These are phyloP conservation scores for Tangara arthus DNA, from an alignment of 2,797 vertebrate species.

Conservation along the genomic window DNA sequence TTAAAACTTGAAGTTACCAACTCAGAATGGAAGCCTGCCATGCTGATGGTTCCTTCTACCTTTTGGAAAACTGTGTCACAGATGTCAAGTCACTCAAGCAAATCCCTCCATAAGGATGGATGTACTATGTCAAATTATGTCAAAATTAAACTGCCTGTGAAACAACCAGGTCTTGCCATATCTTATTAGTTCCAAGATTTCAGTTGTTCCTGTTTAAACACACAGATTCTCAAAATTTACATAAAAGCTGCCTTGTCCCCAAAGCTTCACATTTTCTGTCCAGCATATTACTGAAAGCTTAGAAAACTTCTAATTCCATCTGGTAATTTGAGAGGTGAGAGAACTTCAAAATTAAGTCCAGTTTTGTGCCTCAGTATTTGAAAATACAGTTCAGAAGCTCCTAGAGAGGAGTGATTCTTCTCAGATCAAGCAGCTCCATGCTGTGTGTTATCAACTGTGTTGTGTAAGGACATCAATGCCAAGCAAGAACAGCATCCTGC, in stretches of 20 bases:
- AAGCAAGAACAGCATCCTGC: background rate
- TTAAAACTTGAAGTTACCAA: background rate
- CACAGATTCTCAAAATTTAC: background rate
- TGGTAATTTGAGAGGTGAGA: background rate
- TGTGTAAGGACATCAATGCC: background rate
- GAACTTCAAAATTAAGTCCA: background rate
- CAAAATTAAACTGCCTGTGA: background rate
- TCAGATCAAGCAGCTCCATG: background rate
- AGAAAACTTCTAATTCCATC: background rate
- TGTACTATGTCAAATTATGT: background rate
- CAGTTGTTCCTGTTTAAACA: background rate
- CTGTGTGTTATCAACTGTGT: background rate
- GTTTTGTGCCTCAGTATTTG: background rate
- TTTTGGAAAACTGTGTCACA: background rate
- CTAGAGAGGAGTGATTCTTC: background rate
- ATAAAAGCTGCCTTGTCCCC: background rate
- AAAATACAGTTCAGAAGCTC: background rate
- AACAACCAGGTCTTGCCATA: background rate
- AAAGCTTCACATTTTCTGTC: background rate
- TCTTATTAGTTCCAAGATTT: background rate
- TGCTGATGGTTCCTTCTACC: background rate
- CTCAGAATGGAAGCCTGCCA: background rate
- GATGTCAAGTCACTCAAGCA: background rate
- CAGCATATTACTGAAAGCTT: background rate
- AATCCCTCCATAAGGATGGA: background rate